Evolutionary conservation across 2,113 vertebrate species (phyloP), one percentile per base, ranked within the genome.

Genomic region (Halichoerus grypus): DNA sequence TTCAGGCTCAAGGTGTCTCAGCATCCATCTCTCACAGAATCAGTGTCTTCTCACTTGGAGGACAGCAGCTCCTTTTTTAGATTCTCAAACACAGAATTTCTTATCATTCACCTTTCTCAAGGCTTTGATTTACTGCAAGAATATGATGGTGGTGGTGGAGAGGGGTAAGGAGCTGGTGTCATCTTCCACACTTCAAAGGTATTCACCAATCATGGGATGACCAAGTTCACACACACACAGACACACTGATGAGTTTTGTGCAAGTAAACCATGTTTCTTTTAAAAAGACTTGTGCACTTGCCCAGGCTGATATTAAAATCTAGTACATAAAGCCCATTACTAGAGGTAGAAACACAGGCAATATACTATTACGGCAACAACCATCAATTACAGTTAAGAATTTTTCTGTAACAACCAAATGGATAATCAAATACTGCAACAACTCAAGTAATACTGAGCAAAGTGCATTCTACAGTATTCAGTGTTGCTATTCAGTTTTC

Each of bases 271-370:
- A 99, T 99, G 98, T 98, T 98, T 98, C 98, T 98, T 99, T 99
- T 98, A 97, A 99, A 98, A 99, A 99, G 98, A 99, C 99, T 99
- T 98, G 97, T 98, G 99, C 99, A 99, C 98, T 99, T 99, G 99
- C 99, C 98, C 99, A 99, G 99, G 99, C 98, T 99, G 98, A 98
- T 99, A 99, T 99, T 99, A 99, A 99, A 99, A 99, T 99, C 98
- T 99, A 99, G 98, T 98, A 99, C 98, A 99, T 99, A 98, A 99
- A 99, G 99, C 99, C 99, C 99, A 99, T 99, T 99, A 99, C 99
- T 99, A 99, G 99, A 99, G 99, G 99, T 99, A 99, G 99, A 99
- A 99, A 99, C 99, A 99, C 99, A 99, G 99, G 99, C 99, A 99
- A 99, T 98, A 99, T 99, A 99, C 99, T 99, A 99, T 99, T 99